Evolutionary conservation across 1,140 invertebrate genomes (phyloP).

Genomic region (Olivierus martensii): DNA sequence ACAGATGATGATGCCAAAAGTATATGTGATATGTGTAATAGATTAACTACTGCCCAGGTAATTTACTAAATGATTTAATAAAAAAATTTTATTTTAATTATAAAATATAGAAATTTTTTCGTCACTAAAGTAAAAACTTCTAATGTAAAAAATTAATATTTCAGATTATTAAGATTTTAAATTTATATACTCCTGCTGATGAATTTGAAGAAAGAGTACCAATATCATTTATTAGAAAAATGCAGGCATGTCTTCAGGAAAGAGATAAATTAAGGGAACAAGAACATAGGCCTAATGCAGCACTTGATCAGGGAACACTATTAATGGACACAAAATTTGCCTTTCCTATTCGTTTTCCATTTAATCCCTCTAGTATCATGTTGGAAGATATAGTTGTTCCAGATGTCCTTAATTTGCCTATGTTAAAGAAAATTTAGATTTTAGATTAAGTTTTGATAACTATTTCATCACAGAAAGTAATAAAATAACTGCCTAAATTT

Average conservation of each 20-base stretch:
- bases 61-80: too few species aligned
- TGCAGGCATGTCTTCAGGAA: conserved; percentile 38
- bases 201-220: conserved; percentile 76
- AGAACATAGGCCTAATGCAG: too few species aligned
- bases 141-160: too few species aligned
- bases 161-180: conserved; percentile 59
- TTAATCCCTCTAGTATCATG: conserved; percentile 71
- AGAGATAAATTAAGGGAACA: background rate
- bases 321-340: conserved; percentile 79
- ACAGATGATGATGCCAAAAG: conserved; percentile 74
- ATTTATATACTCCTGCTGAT: conserved; percentile 79
- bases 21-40: conserved; percentile 83
- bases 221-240: conserved; percentile 67
- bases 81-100: too few species aligned
- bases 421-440: conserved; percentile 45
- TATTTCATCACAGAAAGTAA: too few species aligned
- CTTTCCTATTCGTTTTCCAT: conserved; percentile 72
- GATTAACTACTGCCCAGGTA: conserved; percentile 71
- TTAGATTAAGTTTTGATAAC: too few species aligned
- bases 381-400: conserved; percentile 85
- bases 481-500: too few species aligned
- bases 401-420: conserved; percentile 43
- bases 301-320: conserved; percentile 38
- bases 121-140: too few species aligned
- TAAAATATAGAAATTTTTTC: too few species aligned